Evolutionary conservation across 2,797 vertebrate genomes (phyloP), one percentile per base, ranked within the genome.

Genomic region (Melopsittacus undulatus): DNA sequence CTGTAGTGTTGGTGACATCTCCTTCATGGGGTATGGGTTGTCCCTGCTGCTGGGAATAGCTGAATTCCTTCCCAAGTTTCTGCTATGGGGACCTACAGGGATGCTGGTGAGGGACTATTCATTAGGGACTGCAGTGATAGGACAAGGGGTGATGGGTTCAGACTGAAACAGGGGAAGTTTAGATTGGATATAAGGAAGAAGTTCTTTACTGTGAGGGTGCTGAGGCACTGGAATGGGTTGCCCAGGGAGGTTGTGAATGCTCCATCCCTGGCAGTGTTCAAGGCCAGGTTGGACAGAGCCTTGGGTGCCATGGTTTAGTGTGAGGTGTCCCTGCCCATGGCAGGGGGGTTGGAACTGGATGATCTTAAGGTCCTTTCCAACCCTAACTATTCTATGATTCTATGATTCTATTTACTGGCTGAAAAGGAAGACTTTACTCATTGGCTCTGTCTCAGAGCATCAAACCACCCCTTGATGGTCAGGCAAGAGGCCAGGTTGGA

Each of bases 11-110:
- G 46, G 46, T 32, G 73, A 21, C 34, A 34, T 16, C 40, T 56
- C 29, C n/a, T 24, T 46, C n/a, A 1, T 6, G 51, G 43, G 43
- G 10, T 4, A 24, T 0, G 4, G 52, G 46, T 34, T 67, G 29
- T 2, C n/a, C n/a, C 11, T 4, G 4, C 8, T 23, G 49, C 20
- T 68, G 19, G 40, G 40, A 48, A 32, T 7, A 36, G 13, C 16
- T 69, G 26, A 13, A 24, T 18, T 13, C 10, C 36, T 52, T 45
- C 57, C 57, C 62, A 61, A 10, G 22, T 12, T 24, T 46, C 34
- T 2, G 10, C 29, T 75, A n/a, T n/a, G 21, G 32, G 21, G 21
- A 22, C n/a, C 30, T 57, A 34, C 2, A 57, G 2, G 6, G 32
- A 32, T 34, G 32, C 54, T 57, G 54, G 32, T 3, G 21, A 9